Evolutionary conservation across 2,888 invertebrate genomes (phyloP).

Genomic region (Drosophila suboccidentalis): DNA sequence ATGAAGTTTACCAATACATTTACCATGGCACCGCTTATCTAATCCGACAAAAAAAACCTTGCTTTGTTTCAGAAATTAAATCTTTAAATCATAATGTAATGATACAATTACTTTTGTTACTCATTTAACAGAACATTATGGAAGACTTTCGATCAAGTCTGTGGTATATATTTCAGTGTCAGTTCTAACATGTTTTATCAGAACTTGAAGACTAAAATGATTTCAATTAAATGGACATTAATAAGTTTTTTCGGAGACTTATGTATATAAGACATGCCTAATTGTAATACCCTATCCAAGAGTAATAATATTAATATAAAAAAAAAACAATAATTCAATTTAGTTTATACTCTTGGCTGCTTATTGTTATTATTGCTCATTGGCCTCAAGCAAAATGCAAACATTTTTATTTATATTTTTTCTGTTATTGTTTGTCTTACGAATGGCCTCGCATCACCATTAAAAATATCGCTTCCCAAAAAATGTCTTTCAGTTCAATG

Average conservation of each 20-base stretch:
- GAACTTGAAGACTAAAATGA: too few relatives aligned
- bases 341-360: constrained; percentile 12
- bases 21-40: too few relatives aligned
- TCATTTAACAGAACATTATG: too few relatives aligned
- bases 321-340: constrained; percentile 3
- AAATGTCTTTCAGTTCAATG: constrained; percentile 20
- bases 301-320: background rate
- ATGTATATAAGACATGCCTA: background rate
- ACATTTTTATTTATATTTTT: constrained; percentile 29
- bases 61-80: too few relatives aligned
- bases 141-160: too few relatives aligned
- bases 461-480: constrained; percentile 35
- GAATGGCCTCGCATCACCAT: constrained; percentile 50
- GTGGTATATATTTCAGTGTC: too few relatives aligned
- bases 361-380: constrained; percentile 13
- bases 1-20: too few relatives aligned
- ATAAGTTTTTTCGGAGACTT: background rate
- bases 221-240: background rate
- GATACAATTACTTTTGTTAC: too few relatives aligned
- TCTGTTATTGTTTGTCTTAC: constrained; percentile 28
- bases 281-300: background rate
- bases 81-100: too few relatives aligned
- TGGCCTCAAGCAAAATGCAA: constrained; percentile 35
- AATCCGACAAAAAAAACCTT: too few relatives aligned
- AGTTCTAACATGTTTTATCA: too few relatives aligned